Evolutionary conservation across 23 tunicate species (phyloP).

Genomic region (Ciona savignyi): DNA sequence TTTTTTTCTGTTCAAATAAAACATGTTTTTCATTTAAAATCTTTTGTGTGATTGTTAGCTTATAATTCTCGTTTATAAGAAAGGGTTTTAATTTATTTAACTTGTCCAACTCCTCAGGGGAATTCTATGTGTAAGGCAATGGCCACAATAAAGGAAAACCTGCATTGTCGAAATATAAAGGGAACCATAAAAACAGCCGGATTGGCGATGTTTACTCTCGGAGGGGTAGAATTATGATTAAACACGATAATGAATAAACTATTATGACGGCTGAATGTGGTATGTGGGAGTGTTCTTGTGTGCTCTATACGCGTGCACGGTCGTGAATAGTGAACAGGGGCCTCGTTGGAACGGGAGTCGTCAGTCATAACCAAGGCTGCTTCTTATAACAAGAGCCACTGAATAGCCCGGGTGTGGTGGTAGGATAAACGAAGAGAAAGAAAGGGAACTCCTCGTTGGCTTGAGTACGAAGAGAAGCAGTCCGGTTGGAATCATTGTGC

Average conservation of each 20-base stretch:
- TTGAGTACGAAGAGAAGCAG: not conserved
- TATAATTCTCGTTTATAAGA: too few relatives aligned
- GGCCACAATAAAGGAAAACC: too few relatives aligned
- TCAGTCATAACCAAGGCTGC: conserved; percentile 9
- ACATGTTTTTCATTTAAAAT: too few relatives aligned
- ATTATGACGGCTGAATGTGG: conserved; percentile 8
- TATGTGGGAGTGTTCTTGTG: conserved; percentile 4
- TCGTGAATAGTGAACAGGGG: conserved; percentile 3
- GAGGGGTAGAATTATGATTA: not conserved
- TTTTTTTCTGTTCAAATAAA: too few relatives aligned
- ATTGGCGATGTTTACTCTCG: not conserved
- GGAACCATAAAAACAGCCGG: not conserved
- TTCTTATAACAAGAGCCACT: not conserved
- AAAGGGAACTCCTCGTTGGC: not conserved
- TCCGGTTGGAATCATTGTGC: conserved; percentile 24
- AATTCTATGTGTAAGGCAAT: too few relatives aligned
- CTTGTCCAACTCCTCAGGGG: too few relatives aligned
- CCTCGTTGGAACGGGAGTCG: conserved; percentile 1
- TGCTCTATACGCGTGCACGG: conserved; percentile 16
- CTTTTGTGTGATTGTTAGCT: too few relatives aligned
- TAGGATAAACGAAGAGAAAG: not conserved
- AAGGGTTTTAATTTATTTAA: too few relatives aligned
- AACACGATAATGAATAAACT: conserved; percentile 1
- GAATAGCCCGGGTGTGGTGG: conserved; percentile 16
- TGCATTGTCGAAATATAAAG: too few relatives aligned